These are phyloP conservation scores for Lacanobia wlatinum DNA, from an alignment of 2,888 invertebrate species.

Conservation along the genomic window DNA sequence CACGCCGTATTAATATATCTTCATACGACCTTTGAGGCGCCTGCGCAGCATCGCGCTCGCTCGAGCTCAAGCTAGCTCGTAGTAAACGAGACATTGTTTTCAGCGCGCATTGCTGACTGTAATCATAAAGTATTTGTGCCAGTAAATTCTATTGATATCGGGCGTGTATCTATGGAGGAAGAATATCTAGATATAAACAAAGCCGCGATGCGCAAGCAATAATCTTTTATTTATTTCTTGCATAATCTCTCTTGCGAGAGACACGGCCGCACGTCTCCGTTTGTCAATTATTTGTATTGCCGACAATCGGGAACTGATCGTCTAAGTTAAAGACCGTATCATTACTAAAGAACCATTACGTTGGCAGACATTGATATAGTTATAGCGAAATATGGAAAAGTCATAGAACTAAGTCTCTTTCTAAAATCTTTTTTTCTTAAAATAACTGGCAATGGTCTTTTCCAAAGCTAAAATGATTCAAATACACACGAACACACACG, in stretches of 20 bases:
- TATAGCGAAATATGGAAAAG: not conserved
- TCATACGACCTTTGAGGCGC: conserved; percentile 59
- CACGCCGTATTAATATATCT: conserved; percentile 76
- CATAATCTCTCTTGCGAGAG: conserved; percentile 26
- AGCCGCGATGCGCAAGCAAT: not conserved
- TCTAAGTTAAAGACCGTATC: conserved; percentile 50
- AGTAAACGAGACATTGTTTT: conserved; percentile 64
- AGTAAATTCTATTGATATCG: conserved; percentile 16
- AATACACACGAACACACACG: no score
- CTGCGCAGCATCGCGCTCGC: conserved; percentile 13
- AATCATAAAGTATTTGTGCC: conserved; percentile 34
- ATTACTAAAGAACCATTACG: conserved; percentile 19
- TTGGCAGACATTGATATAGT: conserved; percentile 8
- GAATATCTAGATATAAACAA: not conserved
- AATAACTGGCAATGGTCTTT: no score
- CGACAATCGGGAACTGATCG: conserved; percentile 72
- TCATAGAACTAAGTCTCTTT: not conserved
- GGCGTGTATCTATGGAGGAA: not conserved
- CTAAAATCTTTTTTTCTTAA: not conserved
- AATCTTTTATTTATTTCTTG: not conserved
- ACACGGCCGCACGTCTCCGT: conserved; percentile 53
- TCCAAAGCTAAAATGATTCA: no score
- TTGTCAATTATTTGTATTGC: conserved; percentile 73
- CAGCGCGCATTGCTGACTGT: conserved; percentile 40
- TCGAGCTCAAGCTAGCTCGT: conserved; percentile 17